Evolutionary conservation across 1,140 invertebrate species (phyloP).

Genomic region (Aphelinus atriplicis): DNA sequence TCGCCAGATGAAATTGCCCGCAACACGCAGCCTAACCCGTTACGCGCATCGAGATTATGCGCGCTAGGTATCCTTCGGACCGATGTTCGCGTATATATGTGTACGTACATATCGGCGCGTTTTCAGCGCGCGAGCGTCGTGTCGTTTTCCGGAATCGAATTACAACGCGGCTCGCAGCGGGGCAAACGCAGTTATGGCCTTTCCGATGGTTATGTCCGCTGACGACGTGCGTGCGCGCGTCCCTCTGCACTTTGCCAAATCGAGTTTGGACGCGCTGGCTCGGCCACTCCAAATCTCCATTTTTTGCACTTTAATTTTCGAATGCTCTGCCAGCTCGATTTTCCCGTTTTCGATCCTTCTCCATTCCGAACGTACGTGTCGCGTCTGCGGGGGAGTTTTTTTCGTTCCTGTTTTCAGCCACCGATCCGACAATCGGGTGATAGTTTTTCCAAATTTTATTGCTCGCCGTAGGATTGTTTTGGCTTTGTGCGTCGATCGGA

Average conservation of each 20-base stretch:
- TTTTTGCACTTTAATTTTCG: no score
- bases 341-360: neutral
- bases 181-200: conserved; percentile 32
- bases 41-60: neutral
- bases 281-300: neutral
- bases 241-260: conserved; percentile 7
- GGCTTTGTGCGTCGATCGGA: no score
- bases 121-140: no score
- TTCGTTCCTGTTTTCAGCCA: neutral
- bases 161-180: conserved; percentile 1
- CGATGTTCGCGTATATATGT: no score
- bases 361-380: no score
- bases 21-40: neutral
- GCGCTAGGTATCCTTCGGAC: neutral
- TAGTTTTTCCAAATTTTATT: no score
- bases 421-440: neutral
- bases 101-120: no score
- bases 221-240: conserved; percentile 11
- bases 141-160: conserved; percentile 32
- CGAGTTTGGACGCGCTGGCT: neutral
- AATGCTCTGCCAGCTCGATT: neutral
- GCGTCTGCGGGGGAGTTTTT: no score
- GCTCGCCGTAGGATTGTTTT: no score
- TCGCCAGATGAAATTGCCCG: neutral
- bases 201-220: conserved; percentile 20